Conservation (phyloP, 2,888 invertebrate genomes). For the Lepidocyrtoides sp. region DNA sequence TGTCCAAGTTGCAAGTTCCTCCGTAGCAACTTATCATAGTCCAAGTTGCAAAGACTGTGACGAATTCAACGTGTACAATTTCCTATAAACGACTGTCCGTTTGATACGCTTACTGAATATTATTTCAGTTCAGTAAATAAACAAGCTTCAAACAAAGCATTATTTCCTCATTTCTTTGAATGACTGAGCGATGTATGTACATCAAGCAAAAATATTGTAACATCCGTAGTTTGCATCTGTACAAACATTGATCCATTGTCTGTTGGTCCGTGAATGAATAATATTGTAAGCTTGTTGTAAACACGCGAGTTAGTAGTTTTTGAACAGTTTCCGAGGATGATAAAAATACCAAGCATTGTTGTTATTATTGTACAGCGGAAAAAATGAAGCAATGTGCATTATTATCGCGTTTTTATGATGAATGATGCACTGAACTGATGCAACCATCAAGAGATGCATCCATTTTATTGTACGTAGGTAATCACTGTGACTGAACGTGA, state of each 20-base stretch:
- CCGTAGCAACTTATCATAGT: not conserved
- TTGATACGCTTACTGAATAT: conserved; percentile 53
- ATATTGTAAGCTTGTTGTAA: conserved; percentile 38
- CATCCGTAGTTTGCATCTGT: conserved; percentile 64
- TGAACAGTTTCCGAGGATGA: not conserved
- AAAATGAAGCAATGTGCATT: conserved; percentile 35
- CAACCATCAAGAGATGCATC: conserved; percentile 61
- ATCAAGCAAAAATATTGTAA: conserved; percentile 42
- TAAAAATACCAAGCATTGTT: not conserved
- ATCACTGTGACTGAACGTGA: conserved; percentile 40
- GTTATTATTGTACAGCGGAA: not conserved
- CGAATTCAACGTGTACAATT: conserved; percentile 19
- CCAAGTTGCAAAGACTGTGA: conserved; percentile 16
- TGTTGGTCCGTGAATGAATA: conserved; percentile 34
- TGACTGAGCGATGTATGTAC: not conserved
- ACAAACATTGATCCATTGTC: conserved; percentile 53
- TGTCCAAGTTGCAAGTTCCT: not conserved
- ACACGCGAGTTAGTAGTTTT: not conserved
- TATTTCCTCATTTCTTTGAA: conserved; percentile 50
- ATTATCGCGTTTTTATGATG: conserved; percentile 54
- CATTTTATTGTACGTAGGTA: conserved; percentile 8
- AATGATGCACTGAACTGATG: conserved; percentile 53
- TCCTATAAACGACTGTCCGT: conserved; percentile 27
- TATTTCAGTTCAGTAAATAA: conserved; percentile 52
- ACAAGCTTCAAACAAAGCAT: conserved; percentile 26